A percentile compares a stretch with the other conserved stretches of the same genome.
phyloP scores from a whole-genome alignment of 2,888 invertebrate species.

The Acrobasis consociella region DNA sequence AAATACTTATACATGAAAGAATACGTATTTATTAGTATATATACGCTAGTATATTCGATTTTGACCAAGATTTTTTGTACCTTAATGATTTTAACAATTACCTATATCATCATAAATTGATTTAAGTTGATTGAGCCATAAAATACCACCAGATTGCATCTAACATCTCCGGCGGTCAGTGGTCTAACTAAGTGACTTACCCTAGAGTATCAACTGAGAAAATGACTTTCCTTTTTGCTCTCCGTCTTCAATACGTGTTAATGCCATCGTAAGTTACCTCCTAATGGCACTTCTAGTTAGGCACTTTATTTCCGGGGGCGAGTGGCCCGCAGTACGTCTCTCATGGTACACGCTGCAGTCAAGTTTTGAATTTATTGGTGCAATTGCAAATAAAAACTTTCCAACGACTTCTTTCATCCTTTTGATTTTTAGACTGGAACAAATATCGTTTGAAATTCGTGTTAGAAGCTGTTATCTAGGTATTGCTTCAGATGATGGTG shows the following conservation, averaged over 20 bases:
- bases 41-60: no score
- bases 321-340: not conserved
- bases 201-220: not conserved
- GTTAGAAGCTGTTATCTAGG: conserved; percentile 32
- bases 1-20: no score
- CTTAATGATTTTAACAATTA: no score
- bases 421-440: not conserved
- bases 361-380: conserved; percentile 35
- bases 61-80: no score
- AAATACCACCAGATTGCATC: no score
- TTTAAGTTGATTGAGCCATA: no score
- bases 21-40: no score
- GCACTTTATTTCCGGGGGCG: conserved; percentile 26
- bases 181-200: not conserved
- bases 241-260: conserved; percentile 18
- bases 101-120: no score
- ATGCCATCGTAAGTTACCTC: conserved; percentile 17
- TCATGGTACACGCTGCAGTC: conserved; percentile 26
- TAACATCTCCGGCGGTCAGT: not conserved
- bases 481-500: conserved; percentile 23
- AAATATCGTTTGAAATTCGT: not conserved
- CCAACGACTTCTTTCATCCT: not conserved
- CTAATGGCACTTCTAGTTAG: conserved; percentile 30
- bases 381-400: conserved; percentile 28
- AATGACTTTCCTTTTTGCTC: not conserved